Base-by-base conservation (phyloP, 2,797 vertebrate genomes). In the Lepidocolaptes lacrymiger region DNA sequence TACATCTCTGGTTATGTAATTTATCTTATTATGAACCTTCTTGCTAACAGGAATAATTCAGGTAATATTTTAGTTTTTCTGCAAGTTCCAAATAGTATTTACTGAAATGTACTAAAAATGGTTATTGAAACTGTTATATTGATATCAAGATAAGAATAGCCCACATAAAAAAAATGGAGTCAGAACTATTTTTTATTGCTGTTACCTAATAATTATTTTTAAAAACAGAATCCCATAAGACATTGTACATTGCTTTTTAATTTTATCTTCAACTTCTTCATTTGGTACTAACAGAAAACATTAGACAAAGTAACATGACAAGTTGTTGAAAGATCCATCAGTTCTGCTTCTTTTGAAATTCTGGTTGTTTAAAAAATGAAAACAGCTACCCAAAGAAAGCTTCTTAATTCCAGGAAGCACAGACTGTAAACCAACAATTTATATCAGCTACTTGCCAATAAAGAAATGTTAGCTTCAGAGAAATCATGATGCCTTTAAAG, bases 101-200 rank as follows among this genome's bases (percentile, higher is more conserved):
- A 56, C 20, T 79, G 8, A 81, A 77, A 39, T 67, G 6, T 48
- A 51, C 20, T 54, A 62, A 59, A 92, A 89, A 49, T 37, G 1
- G 21, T 26, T 24, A 72, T 54, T 68, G 83, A 81, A 96, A 69
- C 20, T 64, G 4, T 67, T 63, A 30, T 51, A 83, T 14, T 77
- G 8, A 18, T 84, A 77, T 77, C n/a, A 96, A 91, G 55, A 91
- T 89, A 9, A 94, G 39, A 92, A 85, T 48, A 95, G 13, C 19
- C 28, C 30, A 83, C 6, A 89, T 16, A 84, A 36, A 77, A 54
- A 91, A 82, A 62, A 44, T 15, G 9, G 13, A 41, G n/a, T 77
- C 54, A 54, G 85, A 67, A 74, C 4, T 76, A 71, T 39, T 88
- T 63, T 34, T 82, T 52, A 23, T 56, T 95, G 43, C n/a, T 90